Percentiles rank a stretch among this genome's conserved stretches.
phyloP scores from a whole-genome alignment of 2,113 vertebrate species.

The Phasianus colchicus region DNA sequence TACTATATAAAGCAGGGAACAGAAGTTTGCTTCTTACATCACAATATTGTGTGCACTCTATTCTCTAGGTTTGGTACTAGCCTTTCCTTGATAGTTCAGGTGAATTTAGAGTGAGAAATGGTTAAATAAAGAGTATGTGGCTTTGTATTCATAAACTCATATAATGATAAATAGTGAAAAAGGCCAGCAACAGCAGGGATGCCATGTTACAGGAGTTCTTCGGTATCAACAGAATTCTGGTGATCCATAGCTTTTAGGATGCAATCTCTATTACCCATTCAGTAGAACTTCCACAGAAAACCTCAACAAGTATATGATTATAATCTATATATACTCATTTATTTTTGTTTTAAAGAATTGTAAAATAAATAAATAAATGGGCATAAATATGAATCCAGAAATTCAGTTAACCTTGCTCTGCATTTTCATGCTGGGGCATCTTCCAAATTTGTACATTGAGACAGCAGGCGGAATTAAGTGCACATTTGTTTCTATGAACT shows the following conservation, averaged over 20 bases:
- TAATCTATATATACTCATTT: neutral
- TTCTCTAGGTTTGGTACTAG: neutral
- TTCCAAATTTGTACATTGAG: neutral
- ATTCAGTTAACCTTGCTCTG: neutral
- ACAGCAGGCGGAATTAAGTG: neutral
- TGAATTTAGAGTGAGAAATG: neutral
- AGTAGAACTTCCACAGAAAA: neutral
- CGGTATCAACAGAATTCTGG: neutral
- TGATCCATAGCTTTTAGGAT: neutral
- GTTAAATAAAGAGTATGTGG: neutral
- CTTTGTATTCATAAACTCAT: neutral
- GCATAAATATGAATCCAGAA: neutral
- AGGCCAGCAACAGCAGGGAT: neutral
- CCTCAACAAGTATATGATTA: neutral
- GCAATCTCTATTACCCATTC: neutral
- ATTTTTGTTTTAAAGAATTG: neutral
- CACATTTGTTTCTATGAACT: neutral
- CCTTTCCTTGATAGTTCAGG: neutral
- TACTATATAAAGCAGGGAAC: neutral
- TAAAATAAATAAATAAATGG: neutral
- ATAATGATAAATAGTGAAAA: neutral
- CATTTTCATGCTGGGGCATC: neutral
- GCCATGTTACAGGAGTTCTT: neutral
- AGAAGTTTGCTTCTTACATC: fast-evolving
- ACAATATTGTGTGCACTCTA: neutral